These are phyloP conservation scores for Lasaia peninsularis DNA, from an alignment of 1,140 invertebrate species.

Conservation along the genomic window DNA sequence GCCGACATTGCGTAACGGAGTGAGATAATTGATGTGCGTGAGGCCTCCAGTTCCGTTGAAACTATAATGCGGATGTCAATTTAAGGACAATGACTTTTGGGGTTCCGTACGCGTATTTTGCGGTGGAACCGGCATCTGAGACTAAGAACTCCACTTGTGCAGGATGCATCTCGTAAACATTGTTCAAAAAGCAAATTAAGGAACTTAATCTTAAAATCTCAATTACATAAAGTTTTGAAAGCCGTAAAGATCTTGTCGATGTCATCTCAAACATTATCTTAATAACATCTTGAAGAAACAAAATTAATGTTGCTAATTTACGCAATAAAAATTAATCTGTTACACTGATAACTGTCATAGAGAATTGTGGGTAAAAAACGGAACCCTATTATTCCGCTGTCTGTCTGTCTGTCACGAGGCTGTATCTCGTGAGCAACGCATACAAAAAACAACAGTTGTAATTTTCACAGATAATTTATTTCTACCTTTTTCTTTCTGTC, in stretches of 20 bases:
- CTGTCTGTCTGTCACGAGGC: too few relatives aligned
- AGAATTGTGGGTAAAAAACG: too few relatives aligned
- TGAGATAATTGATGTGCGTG: constrained; percentile 49
- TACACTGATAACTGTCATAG: too few relatives aligned
- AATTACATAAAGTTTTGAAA: constrained; percentile 24
- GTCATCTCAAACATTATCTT: background rate
- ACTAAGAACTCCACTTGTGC: too few relatives aligned
- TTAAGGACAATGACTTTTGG: constrained; percentile 63
- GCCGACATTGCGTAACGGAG: constrained; percentile 55
- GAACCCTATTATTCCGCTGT: too few relatives aligned
- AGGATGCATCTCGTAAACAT: too few relatives aligned
- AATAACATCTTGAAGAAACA: background rate
- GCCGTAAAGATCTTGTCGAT: background rate
- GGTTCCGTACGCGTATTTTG: too few relatives aligned
- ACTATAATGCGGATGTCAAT: constrained; percentile 47
- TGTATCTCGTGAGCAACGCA: too few relatives aligned
- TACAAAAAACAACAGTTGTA: too few relatives aligned
- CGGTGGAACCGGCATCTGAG: too few relatives aligned
- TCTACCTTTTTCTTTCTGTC: too few relatives aligned
- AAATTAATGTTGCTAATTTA: background rate
- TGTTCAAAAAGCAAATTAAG: background rate
- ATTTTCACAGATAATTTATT: too few relatives aligned
- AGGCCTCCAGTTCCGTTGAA: constrained; percentile 42
- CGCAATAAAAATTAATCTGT: background rate
- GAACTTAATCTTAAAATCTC: constrained; percentile 22